Evolutionary conservation across 2,888 invertebrate species (phyloP), one percentile per base, ranked within the genome.

Genomic region (Gastracanthus pulcherrimus): DNA sequence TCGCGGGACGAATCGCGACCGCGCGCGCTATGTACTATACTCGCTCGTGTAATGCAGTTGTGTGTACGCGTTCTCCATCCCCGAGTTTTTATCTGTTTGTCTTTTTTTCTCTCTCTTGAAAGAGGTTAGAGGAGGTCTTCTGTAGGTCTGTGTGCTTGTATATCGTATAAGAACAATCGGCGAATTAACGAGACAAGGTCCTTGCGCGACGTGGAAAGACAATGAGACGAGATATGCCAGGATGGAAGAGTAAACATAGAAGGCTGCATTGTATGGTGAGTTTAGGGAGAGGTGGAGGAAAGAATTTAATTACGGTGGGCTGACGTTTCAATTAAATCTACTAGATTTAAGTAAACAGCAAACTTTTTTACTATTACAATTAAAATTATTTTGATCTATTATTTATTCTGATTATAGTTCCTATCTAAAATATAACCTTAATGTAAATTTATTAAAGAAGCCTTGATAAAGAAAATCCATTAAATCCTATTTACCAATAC

Each of bases 221-320:
- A 77, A 78, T 84, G 86, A 84, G 85, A 84, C 83, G 84, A 76
- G 80, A 62, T 9, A 34, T 7, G 29, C 19, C 3, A n/a, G 34
- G 62, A 62, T 74, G 45, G 58, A 45, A 78, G 41, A 41, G 41
- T 23, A 72, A 71, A 71, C 38, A 72, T 34, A 64, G 55, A 23
- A 34, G 11, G 69, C 71, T 67, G 48, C 31, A 71, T 60, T 72
- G 51, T 36, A 64, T 41, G 34, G 23, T n/a, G 58, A 76, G 41
- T n/a, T 34, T 38, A 13, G n/a, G n/a, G 29, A 13, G 38, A 19
- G 26, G 26, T 19, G 34, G 16, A 23, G 60, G 72, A 45, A 48
- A 67, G 45, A 55, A 76, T 76, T 76, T 58, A 67, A 76, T 67
- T 67, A 67, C 67, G 36, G 60, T 29, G 38, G 11, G 11, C n/a